Conservation (phyloP, 2,888 invertebrate genomes). For the Strigamia maritima region DNA sequence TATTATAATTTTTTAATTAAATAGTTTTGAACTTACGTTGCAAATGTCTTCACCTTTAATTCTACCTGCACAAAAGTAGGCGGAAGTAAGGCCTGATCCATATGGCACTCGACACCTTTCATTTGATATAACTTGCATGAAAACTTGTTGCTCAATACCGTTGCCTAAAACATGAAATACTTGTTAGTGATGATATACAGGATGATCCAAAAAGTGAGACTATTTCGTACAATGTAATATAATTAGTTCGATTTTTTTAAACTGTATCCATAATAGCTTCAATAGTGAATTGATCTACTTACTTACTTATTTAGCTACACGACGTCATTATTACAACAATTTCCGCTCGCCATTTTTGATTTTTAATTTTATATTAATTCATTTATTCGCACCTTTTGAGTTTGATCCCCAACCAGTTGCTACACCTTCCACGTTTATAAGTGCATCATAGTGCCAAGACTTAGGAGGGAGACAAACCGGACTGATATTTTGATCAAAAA, state of each 20-base stretch:
- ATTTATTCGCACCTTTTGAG: background rate
- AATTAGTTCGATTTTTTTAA: too few relatives aligned
- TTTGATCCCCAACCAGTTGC: slow-evolving; percentile 34
- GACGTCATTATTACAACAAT: too few relatives aligned
- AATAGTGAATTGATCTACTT: too few relatives aligned
- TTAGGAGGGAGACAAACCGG: slow-evolving; percentile 24
- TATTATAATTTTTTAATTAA: background rate
- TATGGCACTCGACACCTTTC: background rate
- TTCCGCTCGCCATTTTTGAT: too few relatives aligned
- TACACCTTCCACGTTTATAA: background rate
- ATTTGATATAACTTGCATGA: background rate
- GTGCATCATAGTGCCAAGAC: background rate
- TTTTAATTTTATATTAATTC: too few relatives aligned
- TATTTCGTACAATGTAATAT: too few relatives aligned
- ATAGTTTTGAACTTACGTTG: background rate
- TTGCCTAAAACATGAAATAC: background rate
- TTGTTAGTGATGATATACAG: background rate
- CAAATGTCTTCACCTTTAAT: background rate
- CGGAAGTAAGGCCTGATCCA: background rate
- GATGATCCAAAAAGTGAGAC: too few relatives aligned
- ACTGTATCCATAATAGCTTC: too few relatives aligned
- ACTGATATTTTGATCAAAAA: slow-evolving; percentile 1
- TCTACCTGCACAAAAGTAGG: background rate
- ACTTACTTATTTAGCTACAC: too few relatives aligned
- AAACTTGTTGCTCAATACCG: background rate